phyloP scores from a whole-genome alignment of 2,113 vertebrate species.

The Notarius quadriscutis region DNA sequence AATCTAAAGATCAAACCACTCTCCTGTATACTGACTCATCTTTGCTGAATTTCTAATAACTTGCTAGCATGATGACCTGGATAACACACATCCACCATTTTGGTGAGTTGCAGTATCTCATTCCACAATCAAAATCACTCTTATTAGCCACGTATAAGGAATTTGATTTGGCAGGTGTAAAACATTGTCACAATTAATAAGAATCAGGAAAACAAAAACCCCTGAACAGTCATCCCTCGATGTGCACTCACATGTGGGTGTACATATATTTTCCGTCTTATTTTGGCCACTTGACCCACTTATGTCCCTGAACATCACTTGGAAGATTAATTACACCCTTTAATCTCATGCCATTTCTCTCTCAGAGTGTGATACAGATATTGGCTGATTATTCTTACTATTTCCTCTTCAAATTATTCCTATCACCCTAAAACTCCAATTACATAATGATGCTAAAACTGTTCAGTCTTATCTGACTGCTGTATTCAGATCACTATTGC shows the following conservation, averaged over 20 bases:
- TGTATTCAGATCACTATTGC: neutral
- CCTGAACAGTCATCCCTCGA: neutral
- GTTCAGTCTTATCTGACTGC: neutral
- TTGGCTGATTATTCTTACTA: neutral
- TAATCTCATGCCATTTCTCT: neutral
- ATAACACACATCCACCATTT: neutral
- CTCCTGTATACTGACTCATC: neutral
- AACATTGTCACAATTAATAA: neutral
- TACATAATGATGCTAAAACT: neutral
- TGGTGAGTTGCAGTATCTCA: neutral
- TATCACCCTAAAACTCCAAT: neutral
- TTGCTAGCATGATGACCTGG: neutral
- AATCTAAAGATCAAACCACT: neutral
- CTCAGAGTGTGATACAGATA: neutral
- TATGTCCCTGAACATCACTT: conserved; percentile 26
- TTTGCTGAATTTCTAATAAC: neutral
- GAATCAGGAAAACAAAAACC: neutral
- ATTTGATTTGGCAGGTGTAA: neutral
- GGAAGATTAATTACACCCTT: conserved; percentile 14
- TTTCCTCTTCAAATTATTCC: neutral
- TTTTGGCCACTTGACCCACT: conserved; percentile 15
- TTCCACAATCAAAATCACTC: neutral
- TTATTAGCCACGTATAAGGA: neutral
- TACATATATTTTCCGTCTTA: neutral
- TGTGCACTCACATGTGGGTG: neutral